Evolutionary conservation across 2,888 invertebrate species (phyloP).

Genomic region (Eristalis tenax): DNA sequence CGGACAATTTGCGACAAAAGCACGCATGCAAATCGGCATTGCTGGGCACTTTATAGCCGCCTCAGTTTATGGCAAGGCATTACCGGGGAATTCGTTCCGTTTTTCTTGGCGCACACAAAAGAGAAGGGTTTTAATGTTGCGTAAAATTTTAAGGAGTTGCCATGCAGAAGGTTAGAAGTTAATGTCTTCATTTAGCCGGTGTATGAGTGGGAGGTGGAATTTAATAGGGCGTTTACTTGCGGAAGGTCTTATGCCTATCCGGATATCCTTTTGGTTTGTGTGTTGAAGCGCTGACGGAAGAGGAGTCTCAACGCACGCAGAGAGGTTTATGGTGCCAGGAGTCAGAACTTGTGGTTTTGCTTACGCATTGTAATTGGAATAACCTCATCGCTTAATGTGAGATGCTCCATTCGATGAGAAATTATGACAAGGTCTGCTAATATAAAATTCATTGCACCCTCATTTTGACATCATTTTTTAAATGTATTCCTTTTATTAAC

Average conservation of each 20-base stretch:
- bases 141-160: conserved; percentile 71
- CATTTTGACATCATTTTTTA: background rate
- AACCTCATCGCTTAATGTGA: background rate
- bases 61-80: conserved; percentile 55
- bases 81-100: conserved; percentile 58
- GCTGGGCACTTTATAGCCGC: conserved; percentile 57
- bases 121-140: conserved; percentile 69
- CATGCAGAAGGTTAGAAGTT: conserved; percentile 70
- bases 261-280: conserved; percentile 32
- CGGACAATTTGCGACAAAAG: conserved; percentile 68
- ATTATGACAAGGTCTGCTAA: background rate
- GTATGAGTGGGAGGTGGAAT: conserved; percentile 54
- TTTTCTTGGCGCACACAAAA: conserved; percentile 51
- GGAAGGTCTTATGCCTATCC: conserved; percentile 42
- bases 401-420: background rate
- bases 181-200: conserved; percentile 67
- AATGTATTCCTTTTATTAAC: too few species aligned
- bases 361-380: background rate
- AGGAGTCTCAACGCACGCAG: background rate
- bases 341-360: background rate
- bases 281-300: background rate
- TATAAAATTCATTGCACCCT: background rate
- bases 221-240: conserved; percentile 64
- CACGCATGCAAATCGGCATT: conserved; percentile 70
- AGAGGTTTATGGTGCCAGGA: background rate